Base-by-base conservation (phyloP, 2,113 vertebrate species). In the Melanocharis versteri region DNA sequence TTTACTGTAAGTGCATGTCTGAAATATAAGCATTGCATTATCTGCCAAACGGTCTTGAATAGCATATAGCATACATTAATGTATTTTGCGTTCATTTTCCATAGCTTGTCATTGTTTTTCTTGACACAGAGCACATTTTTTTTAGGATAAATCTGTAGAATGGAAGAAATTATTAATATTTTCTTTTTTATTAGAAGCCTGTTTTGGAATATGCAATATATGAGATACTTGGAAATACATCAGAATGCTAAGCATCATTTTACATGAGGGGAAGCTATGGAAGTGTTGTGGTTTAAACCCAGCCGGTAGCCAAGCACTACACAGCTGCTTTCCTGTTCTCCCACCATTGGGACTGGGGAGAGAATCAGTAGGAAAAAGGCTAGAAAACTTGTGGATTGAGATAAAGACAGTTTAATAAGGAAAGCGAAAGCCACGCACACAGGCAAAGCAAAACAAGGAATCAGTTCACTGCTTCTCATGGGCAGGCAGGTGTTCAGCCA, bases 301-400 rank as follows among this genome's bases (percentile, higher is more conserved):
- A 37, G 18, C 18, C 37, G 23, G 27, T 48, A 44, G 10, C 14
- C 42, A 65, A 65, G 26, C 12, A 42, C 7, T 18, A 50, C 24
- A 30, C 11, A 61, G 19, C 10, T 61, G 28, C 23, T 61, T 50
- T 26, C 10, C 30, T 13, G 23, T 51, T n/a, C 33, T 24, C n/a
- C 37, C 13, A 15, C 21, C 9, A 27, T 20, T 0, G 0, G 12
- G 35, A 27, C 0, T 18, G 8, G 6, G 8, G 11, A 42, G 11
- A 27, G 17, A 70, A 47, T n/a, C 23, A 61, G 23, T 42, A 50
- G 31, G 12, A 31, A 72, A 56, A 57, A 57, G 18, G 21, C 31
- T 48, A 18, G 21, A 56, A 35, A 48, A 31, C 9, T 11, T 20
- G 7, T 31, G 26, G 26, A 22, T 10, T 10, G 9, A 64, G 17